Evolutionary conservation across 2,797 vertebrate species (phyloP).

Genomic region (Rhynchonycteris naso): DNA sequence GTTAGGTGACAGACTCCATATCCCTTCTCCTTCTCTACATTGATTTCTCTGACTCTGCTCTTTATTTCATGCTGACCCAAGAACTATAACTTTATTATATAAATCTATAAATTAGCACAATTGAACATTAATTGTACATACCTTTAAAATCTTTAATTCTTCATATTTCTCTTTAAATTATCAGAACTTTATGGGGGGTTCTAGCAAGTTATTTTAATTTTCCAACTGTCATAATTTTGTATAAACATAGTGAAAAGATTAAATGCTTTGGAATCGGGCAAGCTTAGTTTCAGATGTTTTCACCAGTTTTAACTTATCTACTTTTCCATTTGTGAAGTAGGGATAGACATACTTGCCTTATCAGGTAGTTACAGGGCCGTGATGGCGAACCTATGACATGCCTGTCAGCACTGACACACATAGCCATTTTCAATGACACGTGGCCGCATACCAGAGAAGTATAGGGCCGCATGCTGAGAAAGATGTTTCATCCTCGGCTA

Average conservation of each 20-base stretch:
- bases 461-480: too few relatives aligned
- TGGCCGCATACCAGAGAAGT: too few relatives aligned
- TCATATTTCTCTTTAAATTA: slow-evolving; percentile 52
- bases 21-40: background rate
- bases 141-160: slow-evolving; percentile 30
- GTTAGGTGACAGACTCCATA: background rate
- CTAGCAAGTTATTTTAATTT: slow-evolving; percentile 14
- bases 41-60: background rate
- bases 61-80: slow-evolving; percentile 11
- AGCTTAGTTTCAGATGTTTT: slow-evolving; percentile 34
- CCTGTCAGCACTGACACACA: too few relatives aligned
- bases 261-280: slow-evolving; percentile 40
- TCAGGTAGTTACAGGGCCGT: too few relatives aligned
- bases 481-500: too few relatives aligned
- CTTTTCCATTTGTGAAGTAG: slow-evolving; percentile 18
- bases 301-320: background rate
- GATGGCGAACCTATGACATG: too few relatives aligned
- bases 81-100: background rate
- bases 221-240: slow-evolving; percentile 14
- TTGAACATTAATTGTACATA: background rate
- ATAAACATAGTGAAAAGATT: slow-evolving; percentile 32
- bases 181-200: background rate
- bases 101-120: background rate
- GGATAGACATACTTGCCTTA: background rate
- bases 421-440: too few relatives aligned